Percentiles rank a stretch among this genome's conserved stretches.
These are phyloP conservation scores for Dynastes maya DNA, from an alignment of 2,888 invertebrate genomes.

Conservation along the genomic window DNA sequence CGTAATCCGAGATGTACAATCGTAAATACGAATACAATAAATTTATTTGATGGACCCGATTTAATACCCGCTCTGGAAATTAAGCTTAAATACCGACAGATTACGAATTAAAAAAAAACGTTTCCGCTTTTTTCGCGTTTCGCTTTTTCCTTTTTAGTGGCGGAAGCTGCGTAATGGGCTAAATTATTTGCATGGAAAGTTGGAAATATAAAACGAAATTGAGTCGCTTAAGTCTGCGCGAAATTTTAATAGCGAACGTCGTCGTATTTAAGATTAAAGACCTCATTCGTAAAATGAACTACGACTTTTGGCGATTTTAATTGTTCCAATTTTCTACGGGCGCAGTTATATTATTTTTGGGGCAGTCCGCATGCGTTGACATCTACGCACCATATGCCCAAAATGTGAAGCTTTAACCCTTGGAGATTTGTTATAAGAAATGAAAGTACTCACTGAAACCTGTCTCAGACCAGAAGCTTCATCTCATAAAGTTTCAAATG, in stretches of 20 bases:
- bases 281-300: neutral
- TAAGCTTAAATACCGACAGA: constrained; percentile 34
- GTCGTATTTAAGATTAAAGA: constrained; percentile 22
- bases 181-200: constrained; percentile 30
- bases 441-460: no score
- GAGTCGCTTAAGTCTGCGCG: neutral
- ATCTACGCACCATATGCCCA: no score
- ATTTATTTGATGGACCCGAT: constrained; percentile 18
- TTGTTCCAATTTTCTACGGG: no score
- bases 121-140: constrained; percentile 19
- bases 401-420: no score
- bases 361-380: no score
- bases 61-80: constrained; percentile 26
- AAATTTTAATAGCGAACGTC: constrained; percentile 22
- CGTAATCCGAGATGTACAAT: constrained; percentile 6
- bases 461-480: no score
- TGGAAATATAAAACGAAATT: constrained; percentile 36
- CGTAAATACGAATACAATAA: constrained; percentile 40
- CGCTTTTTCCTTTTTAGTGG: constrained; percentile 8
- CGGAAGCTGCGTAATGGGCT: constrained; percentile 17
- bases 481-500: no score
- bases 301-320: no score
- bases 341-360: no score
- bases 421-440: no score
- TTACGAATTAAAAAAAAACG: constrained; percentile 26